Evolutionary conservation across 2,797 vertebrate genomes (phyloP).

Genomic region (Kryptolebias ocellatus): DNA sequence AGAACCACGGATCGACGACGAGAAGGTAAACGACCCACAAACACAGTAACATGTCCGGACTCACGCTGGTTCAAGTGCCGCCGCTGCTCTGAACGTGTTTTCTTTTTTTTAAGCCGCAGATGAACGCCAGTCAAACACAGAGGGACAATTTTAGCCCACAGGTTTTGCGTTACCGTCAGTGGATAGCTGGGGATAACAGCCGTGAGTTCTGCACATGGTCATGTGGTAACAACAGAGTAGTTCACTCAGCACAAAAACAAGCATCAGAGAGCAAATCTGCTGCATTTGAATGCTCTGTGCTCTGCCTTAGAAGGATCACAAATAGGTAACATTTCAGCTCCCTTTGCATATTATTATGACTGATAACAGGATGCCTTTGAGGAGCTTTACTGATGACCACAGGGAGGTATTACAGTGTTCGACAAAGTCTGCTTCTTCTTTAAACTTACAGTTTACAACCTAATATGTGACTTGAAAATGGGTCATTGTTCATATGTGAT

Average conservation of each 20-base stretch:
- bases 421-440: background rate
- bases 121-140: background rate
- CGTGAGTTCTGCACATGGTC: background rate
- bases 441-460: background rate
- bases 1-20: slow-evolving; percentile 22
- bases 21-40: slow-evolving; percentile 42
- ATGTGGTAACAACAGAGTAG: slow-evolving; percentile 22
- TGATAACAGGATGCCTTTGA: slow-evolving; percentile 11
- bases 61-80: slow-evolving; percentile 49
- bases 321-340: slow-evolving; percentile 32
- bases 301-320: background rate
- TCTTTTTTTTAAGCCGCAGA: slow-evolving; percentile 3
- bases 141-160: background rate
- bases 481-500: background rate
- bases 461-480: background rate
- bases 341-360: slow-evolving; percentile 13
- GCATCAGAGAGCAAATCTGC: background rate
- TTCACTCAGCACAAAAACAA: slow-evolving; percentile 17
- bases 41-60: slow-evolving; percentile 17
- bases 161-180: background rate
- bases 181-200: background rate
- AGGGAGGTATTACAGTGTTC: background rate
- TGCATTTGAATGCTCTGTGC: background rate
- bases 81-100: slow-evolving; percentile 10
- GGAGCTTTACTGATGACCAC: slow-evolving; percentile 15